A percentile compares a stretch with the other conserved stretches of the same genome.
Evolutionary conservation across 2,797 vertebrate species (phyloP).

Genomic region (Crenuchus spilurus): DNA sequence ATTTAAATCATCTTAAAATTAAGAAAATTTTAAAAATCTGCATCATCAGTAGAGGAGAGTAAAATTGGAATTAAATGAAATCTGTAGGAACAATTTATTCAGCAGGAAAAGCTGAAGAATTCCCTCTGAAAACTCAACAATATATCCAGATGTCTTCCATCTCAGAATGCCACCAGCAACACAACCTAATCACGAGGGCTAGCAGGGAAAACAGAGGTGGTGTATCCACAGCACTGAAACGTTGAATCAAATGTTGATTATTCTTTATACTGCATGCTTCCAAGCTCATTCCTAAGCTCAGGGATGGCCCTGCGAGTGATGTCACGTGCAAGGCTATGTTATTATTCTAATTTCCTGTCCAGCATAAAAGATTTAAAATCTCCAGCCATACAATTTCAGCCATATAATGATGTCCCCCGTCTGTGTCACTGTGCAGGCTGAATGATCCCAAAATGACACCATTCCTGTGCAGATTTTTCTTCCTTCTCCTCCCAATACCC

Average conservation of each 20-base stretch:
- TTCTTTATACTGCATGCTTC: background rate
- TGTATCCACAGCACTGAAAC: constrained; percentile 5
- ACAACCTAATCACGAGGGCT: constrained; percentile 13
- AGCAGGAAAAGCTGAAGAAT: background rate
- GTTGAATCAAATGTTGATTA: background rate
- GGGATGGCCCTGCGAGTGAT: constrained; percentile 7
- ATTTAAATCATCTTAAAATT: background rate
- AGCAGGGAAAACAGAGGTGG: constrained; percentile 2
- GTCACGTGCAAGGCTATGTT: background rate
- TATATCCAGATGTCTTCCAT: background rate
- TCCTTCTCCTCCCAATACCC: constrained; percentile 15
- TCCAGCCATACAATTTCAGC: background rate
- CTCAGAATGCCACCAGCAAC: constrained; percentile 25
- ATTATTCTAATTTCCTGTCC: constrained; percentile 8
- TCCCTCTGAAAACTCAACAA: constrained; percentile 20
- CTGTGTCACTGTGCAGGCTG: constrained; percentile 18
- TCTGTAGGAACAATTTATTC: background rate
- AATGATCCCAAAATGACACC: constrained; percentile 30
- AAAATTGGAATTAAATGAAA: too few relatives aligned
- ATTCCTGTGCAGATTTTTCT: background rate
- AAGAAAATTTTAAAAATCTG: too few relatives aligned
- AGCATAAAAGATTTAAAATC: background rate
- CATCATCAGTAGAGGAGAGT: too few relatives aligned
- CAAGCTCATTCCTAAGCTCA: background rate
- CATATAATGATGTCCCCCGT: background rate